Base-by-base conservation (phyloP, 37 sponge, comb jelly and placozoan species). In the Beroe ovata region DNA sequence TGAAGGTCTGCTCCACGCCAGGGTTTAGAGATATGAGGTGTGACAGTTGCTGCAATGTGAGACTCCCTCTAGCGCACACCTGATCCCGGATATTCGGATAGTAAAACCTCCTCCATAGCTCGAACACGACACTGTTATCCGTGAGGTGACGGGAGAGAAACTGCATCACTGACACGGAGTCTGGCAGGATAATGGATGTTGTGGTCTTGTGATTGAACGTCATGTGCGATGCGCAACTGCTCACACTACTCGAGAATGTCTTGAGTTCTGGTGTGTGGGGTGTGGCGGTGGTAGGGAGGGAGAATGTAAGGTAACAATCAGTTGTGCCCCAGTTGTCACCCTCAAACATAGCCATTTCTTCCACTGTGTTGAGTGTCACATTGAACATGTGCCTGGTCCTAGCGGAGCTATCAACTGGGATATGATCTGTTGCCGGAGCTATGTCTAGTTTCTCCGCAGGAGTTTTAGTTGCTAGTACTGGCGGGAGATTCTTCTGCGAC, bases 41-140 rank as follows among this genome's bases (percentile, higher is more conserved):
- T 2, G 84, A 77, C 26, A 77, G 47, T 19, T 77, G 84, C 54
- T 77, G 84, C n/a, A 77, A 25, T 6, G 84, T 39, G 4, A 77
- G 8, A 23, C 23, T 4, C 23, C 84, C 97, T 92, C 92, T 94
- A 16, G 97, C 97, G 34, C 93, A 64, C 1, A 95, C 89, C 88
- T 95, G 94, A 66, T 96, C 97, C 23, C 95, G 60, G 60, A 93
- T 91, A 92, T 96, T 96, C 34, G 95, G 95, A 42, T 93, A 93
- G 90, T 96, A 96, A 71, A 91, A 93, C 59, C 97, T 66, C 89
- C 90, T 90, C 97, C 97, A 96, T n/a, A 96, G 62, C 59, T 96
- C 94, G 90, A 96, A 93, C 36, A 91, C 88, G 29, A 96, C 71
- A 2, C 88, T 90, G 29, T 91, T 90, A 62, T 88, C 69, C 29